A percentile compares a stretch with the other conserved stretches of the same genome.
These are phyloP conservation scores for Psilanteris sp. DNA, from an alignment of 1,140 invertebrate genomes.

Conservation along the genomic window DNA sequence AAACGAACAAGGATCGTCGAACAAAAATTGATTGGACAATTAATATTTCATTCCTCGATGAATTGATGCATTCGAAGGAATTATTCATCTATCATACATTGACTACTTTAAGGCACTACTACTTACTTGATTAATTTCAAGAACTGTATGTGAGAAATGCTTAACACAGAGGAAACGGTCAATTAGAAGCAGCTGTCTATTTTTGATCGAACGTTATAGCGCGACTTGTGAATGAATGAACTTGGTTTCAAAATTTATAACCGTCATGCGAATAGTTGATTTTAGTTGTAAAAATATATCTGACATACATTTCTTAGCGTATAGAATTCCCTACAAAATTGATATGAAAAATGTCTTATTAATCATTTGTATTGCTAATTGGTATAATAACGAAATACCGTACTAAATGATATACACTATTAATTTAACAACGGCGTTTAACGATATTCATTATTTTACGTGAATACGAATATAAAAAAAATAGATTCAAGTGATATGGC, in stretches of 20 bases:
- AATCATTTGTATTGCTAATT: constrained; percentile 51
- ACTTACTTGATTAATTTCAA: constrained; percentile 50
- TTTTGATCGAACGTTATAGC: no score
- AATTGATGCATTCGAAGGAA: constrained; percentile 21
- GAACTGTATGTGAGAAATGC: constrained; percentile 32
- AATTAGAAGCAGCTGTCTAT: no score
- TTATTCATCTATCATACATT: constrained; percentile 51
- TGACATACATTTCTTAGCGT: constrained; percentile 33
- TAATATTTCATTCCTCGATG: constrained; percentile 31
- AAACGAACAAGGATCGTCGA: constrained; percentile 33
- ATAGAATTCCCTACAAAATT: constrained; percentile 38
- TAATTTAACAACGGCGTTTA: constrained; percentile 53
- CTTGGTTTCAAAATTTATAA: no score
- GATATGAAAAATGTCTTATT: constrained; percentile 52
- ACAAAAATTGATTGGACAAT: constrained; percentile 42
- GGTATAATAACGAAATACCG: constrained; percentile 33
- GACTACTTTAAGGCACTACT: constrained; percentile 63
- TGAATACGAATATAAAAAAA: constrained; percentile 60
- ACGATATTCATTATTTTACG: constrained; percentile 37
- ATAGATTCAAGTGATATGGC: constrained; percentile 59
- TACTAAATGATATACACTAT: constrained; percentile 43
- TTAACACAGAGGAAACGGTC: no score
- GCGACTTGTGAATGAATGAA: no score
- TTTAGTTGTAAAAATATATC: constrained; percentile 14
- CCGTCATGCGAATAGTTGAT: neutral